These are phyloP conservation scores for Chloroceryle inda DNA, from an alignment of 2,797 vertebrate genomes.

Conservation along the genomic window DNA sequence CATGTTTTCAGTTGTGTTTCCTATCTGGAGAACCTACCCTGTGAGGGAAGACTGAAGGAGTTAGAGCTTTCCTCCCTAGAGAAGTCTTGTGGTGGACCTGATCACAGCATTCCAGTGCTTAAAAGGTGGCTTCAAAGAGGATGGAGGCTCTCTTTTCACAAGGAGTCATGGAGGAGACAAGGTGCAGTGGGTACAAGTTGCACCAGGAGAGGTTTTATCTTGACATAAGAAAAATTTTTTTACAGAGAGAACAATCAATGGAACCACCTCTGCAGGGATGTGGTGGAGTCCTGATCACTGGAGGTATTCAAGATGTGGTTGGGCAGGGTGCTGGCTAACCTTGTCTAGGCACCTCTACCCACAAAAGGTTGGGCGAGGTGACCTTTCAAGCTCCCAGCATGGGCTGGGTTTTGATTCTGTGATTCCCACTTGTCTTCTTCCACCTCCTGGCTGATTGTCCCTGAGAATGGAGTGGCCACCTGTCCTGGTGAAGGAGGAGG, in stretches of 20 bases:
- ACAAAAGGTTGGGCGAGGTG: not conserved
- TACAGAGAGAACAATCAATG: not conserved
- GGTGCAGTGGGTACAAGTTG: not conserved
- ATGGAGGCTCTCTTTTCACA: not conserved
- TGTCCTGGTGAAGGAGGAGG: not conserved
- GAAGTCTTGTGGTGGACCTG: not conserved
- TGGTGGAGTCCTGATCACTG: not conserved
- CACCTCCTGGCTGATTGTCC: not conserved
- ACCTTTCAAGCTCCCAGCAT: not conserved
- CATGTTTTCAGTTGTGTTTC: accelerated
- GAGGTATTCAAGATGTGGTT: not conserved
- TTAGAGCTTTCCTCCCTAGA: not conserved
- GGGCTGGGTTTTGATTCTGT: not conserved
- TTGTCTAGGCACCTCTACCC: not conserved
- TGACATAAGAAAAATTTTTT: not conserved
- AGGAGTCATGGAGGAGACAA: not conserved
- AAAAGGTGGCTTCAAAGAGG: not conserved
- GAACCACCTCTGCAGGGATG: not conserved
- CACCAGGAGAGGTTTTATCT: not conserved
- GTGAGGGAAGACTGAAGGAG: not conserved
- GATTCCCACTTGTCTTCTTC: accelerated
- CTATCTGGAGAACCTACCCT: not conserved
- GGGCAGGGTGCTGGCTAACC: not conserved
- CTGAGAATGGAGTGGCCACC: not conserved
- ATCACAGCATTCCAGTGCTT: not conserved